Base-by-base conservation (phyloP, 2,797 vertebrate species). In the Choloepus didactylus region DNA sequence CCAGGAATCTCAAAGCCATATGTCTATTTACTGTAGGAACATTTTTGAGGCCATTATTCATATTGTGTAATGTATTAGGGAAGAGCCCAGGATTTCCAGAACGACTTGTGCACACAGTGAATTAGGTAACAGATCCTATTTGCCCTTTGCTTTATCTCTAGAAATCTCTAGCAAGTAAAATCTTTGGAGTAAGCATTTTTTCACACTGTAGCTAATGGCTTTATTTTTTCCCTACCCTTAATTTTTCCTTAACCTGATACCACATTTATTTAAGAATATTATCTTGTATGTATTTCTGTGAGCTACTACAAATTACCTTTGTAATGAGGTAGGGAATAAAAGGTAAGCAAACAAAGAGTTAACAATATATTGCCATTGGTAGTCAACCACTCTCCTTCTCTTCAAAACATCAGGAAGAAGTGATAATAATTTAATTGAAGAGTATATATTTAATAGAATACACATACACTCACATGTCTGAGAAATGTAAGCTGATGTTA, bases 371-470 rank as follows among this genome's bases (percentile, higher is more conserved):
- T 77, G 77, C 66, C 44, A 92, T 70, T 59, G 49, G 84, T 25
- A 87, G 38, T 66, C 21, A n/a, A 41, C 54, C 5, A 23, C 19
- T 25, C 16, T 21, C 10, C 11, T 79, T 92, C 70, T 51, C 80
- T 89, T 94, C 73, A 85, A 91, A 95, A 90, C 64, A 94, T 44
- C 64, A 91, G 81, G 38, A 91, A 81, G 38, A 87, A 67, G 10
- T 69, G 25, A 56, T 72, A 80, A 77, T 54, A 14, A 97, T 59
- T 86, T 77, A 77, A 67, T 49, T 38, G 54, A 84, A 95, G 56
- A 84, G 21, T 86, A 87, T 86, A 25, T 56, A 69, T 69, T 69
- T 46, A 31, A 18, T 49, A 92, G 14, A 86, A 75, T 75, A 81
- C 4, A 92, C 27, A 82, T 38, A 67, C 51, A 62, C 2, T 69